Evolutionary conservation across 1,140 invertebrate species (phyloP).

Genomic region (Periplaneta americana): DNA sequence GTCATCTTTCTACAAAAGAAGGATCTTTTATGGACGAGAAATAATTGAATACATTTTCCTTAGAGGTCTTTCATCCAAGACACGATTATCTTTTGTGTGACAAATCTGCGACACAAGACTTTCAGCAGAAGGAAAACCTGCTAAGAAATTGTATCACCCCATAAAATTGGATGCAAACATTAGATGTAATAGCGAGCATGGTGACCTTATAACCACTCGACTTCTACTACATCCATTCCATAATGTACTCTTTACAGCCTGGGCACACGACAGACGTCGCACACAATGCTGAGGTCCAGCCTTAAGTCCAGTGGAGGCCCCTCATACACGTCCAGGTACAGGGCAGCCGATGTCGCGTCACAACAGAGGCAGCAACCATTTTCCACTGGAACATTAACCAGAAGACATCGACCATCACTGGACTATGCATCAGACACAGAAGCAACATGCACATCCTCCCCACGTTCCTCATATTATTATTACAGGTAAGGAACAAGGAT

Average conservation of each 20-base stretch:
- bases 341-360: constrained; percentile 22
- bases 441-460: constrained; percentile 64
- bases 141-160: too few relatives aligned
- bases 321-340: constrained; percentile 39
- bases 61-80: too few relatives aligned
- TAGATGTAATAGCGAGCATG: too few relatives aligned
- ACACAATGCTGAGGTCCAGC: constrained; percentile 68
- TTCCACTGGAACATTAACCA: constrained; percentile 3
- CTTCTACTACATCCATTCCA: too few relatives aligned
- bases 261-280: constrained; percentile 51
- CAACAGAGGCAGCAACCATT: constrained; percentile 39
- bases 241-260: neutral
- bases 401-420: constrained; percentile 60
- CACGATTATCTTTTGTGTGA: too few relatives aligned
- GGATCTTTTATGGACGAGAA: too few relatives aligned
- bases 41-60: too few relatives aligned
- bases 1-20: too few relatives aligned
- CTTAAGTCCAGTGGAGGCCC: constrained; percentile 49
- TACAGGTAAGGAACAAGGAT: constrained; percentile 40
- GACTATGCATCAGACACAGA: constrained; percentile 94
- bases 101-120: too few relatives aligned
- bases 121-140: too few relatives aligned
- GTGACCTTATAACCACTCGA: too few relatives aligned
- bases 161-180: too few relatives aligned
- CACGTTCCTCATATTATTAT: constrained; percentile 71